Percentiles rank a stretch among this genome's conserved stretches.
These are phyloP conservation scores for Thysanoteuthis rhombus DNA, from an alignment of 2,888 invertebrate species.

Conservation along the genomic window DNA sequence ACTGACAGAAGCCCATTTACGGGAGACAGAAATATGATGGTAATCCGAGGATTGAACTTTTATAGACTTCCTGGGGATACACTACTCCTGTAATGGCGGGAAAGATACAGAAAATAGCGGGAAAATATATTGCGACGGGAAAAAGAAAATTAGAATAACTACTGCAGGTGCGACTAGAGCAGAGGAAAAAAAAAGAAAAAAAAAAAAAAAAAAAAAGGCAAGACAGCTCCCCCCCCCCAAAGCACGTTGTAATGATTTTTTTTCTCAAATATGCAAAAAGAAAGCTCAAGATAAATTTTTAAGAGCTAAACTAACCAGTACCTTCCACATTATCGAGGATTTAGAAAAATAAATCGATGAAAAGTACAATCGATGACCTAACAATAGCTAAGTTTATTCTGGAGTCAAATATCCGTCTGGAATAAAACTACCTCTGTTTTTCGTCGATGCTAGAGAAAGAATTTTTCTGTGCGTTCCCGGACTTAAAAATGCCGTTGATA, in stretches of 20 bases:
- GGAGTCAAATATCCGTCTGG: too few species aligned
- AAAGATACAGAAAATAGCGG: too few species aligned
- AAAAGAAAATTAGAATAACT: neutral
- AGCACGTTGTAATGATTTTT: neutral
- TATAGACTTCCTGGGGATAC: neutral
- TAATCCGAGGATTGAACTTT: neutral
- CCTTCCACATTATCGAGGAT: neutral
- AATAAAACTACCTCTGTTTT: too few species aligned
- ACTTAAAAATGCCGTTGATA: too few species aligned
- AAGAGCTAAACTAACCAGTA: neutral
- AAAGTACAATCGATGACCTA: too few species aligned
- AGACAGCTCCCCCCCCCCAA: too few species aligned
- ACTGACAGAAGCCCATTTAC: slow-evolving; percentile 12
- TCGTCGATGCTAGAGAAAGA: too few species aligned
- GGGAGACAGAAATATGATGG: neutral
- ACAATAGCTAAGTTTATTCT: too few species aligned
- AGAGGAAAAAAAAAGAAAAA: neutral
- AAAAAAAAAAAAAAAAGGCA: neutral
- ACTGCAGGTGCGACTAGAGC: neutral
- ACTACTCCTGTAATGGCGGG: neutral
- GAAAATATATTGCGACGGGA: neutral
- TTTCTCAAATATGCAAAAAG: neutral
- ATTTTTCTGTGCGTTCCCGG: too few species aligned
- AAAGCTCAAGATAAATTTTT: neutral
- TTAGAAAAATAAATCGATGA: too few species aligned